Evolutionary conservation across 2,113 vertebrate species (phyloP).

Genomic region (Perccottus glenii): DNA sequence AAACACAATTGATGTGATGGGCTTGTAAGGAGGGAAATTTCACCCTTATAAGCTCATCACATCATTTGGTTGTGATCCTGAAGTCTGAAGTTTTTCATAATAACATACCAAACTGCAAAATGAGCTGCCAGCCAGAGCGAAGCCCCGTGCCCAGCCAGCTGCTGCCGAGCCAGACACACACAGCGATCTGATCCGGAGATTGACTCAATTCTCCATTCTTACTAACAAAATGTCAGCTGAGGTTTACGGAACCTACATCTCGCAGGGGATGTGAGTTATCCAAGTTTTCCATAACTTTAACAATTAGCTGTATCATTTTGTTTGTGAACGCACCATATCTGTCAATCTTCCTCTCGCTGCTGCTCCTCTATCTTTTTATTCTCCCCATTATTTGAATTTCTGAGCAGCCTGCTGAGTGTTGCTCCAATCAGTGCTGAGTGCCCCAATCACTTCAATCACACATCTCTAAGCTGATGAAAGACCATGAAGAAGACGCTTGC

Average conservation of each 20-base stretch:
- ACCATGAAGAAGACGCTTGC: constrained; percentile 9
- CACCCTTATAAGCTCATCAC: constrained; percentile 9
- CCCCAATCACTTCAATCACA: constrained; percentile 53
- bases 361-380: constrained; percentile 18
- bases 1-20: not conserved
- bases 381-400: constrained; percentile 21
- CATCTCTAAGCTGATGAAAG: constrained; percentile 51
- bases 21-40: constrained; percentile 2
- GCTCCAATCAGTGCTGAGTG: constrained; percentile 56
- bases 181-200: constrained; percentile 18
- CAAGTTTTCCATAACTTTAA: not conserved
- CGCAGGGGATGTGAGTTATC: not conserved
- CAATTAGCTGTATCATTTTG: not conserved
- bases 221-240: constrained; percentile 14
- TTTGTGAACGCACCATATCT: not conserved
- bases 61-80: constrained; percentile 20
- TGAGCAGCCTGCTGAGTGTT: constrained; percentile 30
- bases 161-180: constrained; percentile 27
- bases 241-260: constrained; percentile 3
- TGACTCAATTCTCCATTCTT: constrained; percentile 22
- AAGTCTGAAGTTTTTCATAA: constrained; percentile 9
- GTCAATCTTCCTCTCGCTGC: not conserved
- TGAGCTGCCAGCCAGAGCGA: constrained; percentile 21
- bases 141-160: constrained; percentile 17
- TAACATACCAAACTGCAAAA: constrained; percentile 11